These are phyloP conservation scores for Petrosia ficiformis DNA, from an alignment of 37 sponge, comb jelly and placozoan genomes.

Conservation along the genomic window DNA sequence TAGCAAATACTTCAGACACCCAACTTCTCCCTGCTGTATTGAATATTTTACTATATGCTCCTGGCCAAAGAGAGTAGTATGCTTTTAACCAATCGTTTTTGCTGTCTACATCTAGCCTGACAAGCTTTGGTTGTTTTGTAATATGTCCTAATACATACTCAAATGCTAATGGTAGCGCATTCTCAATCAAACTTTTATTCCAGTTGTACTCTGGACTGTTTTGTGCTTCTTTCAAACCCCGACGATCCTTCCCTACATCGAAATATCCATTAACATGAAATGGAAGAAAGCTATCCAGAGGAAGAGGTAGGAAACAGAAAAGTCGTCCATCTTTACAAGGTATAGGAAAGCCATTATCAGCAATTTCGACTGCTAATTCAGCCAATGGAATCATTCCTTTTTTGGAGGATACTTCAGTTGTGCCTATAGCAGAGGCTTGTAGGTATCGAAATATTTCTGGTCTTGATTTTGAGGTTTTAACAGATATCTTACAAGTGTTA, in stretches of 20 bases:
- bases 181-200: slow-evolving; percentile 42
- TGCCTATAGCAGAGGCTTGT: slow-evolving; percentile 21
- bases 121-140: not conserved
- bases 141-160: slow-evolving; percentile 21
- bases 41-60: not conserved
- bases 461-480: not conserved
- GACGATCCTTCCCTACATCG: slow-evolving; percentile 54
- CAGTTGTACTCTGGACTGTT: slow-evolving; percentile 23
- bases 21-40: not conserved
- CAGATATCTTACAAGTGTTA: too few relatives aligned
- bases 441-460: slow-evolving; percentile 14
- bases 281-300: slow-evolving; percentile 17
- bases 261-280: slow-evolving; percentile 66
- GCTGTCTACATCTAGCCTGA: too few relatives aligned
- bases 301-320: slow-evolving; percentile 70
- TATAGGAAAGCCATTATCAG: not conserved
- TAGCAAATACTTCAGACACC: not conserved
- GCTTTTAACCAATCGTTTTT: slow-evolving; percentile 4
- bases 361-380: slow-evolving; percentile 11
- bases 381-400: slow-evolving; percentile 27
- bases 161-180: slow-evolving; percentile 38
- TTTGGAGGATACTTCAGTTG: not conserved
- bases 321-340: not conserved
- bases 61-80: slow-evolving; percentile 54
- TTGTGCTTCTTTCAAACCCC: slow-evolving; percentile 17